A percentile compares a stretch with the other conserved stretches of the same genome.
Evolutionary conservation across 2,113 vertebrate species (phyloP).

Genomic region (Podarcis cretensis): DNA sequence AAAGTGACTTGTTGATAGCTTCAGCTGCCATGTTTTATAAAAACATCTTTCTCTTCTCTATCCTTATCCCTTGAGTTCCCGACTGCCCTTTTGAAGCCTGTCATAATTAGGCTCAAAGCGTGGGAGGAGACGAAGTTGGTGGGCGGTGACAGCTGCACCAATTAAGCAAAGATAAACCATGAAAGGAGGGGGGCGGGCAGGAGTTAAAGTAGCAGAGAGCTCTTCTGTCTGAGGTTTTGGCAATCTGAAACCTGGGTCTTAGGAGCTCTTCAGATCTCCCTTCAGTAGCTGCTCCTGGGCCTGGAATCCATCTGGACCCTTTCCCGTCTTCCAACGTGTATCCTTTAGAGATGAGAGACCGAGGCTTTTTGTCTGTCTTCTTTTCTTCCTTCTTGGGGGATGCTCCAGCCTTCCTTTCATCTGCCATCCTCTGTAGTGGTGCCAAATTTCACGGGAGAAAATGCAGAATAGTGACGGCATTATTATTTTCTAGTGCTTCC

Average conservation of each 20-base stretch:
- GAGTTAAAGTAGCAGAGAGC: slow-evolving; percentile 12
- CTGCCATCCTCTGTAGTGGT: background rate
- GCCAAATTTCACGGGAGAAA: background rate
- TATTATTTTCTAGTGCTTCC: background rate
- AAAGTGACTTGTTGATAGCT: background rate
- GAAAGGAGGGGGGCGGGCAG: background rate
- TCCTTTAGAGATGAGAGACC: background rate
- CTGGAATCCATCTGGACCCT: slow-evolving; percentile 1
- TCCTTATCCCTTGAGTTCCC: background rate
- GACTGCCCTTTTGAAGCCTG: slow-evolving; percentile 26
- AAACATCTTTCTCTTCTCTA: background rate
- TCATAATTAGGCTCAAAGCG: slow-evolving; percentile 29
- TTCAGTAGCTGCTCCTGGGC: background rate
- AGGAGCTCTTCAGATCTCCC: background rate
- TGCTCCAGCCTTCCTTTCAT: background rate
- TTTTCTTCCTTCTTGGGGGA: background rate
- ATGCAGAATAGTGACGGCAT: background rate
- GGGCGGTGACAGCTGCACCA: slow-evolving; percentile 2
- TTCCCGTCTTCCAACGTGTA: background rate
- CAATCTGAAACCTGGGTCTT: background rate
- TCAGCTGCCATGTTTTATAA: slow-evolving; percentile 15
- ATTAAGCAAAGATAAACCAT: slow-evolving; percentile 12
- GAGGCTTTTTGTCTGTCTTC: background rate
- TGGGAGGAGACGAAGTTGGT: slow-evolving; percentile 1
- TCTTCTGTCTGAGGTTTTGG: background rate